These are phyloP conservation scores for Hypolimnas misippus DNA, from an alignment of 2,888 invertebrate genomes.

Conservation along the genomic window DNA sequence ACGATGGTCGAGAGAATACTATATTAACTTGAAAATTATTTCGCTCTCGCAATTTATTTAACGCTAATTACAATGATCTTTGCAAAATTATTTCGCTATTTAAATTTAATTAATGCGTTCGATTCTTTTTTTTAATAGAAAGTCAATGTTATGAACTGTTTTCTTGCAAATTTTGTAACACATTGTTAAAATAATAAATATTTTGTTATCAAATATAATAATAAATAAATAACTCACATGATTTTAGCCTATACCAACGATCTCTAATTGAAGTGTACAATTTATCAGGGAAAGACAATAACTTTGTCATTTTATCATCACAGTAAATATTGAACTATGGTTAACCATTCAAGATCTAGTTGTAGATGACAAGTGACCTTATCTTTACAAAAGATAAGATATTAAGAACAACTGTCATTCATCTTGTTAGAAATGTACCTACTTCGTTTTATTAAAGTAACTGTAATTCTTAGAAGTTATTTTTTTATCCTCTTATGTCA, in stretches of 20 bases:
- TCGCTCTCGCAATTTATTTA: neutral
- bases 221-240: constrained; percentile 62
- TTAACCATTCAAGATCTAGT: constrained; percentile 12
- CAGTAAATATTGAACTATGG: constrained; percentile 15
- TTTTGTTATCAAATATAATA: neutral
- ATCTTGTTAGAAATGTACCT: neutral
- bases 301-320: constrained; percentile 59
- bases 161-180: neutral
- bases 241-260: constrained; percentile 68
- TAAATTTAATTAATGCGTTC: neutral
- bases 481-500: neutral
- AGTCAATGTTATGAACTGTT: neutral
- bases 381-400: constrained; percentile 14
- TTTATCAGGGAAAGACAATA: constrained; percentile 52
- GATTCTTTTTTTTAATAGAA: neutral
- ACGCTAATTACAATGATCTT: neutral
- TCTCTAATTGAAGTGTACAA: constrained; percentile 58
- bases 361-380: constrained; percentile 9
- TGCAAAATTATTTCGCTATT: neutral
- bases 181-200: too few species aligned
- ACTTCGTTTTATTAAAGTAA: neutral
- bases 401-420: neutral
- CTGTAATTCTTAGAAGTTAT: neutral
- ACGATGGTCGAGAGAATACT: constrained; percentile 10
- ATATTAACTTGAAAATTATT: constrained; percentile 22